These are phyloP conservation scores for Falcaria lacertinaria DNA, from an alignment of 2,888 invertebrate species.

Conservation along the genomic window DNA sequence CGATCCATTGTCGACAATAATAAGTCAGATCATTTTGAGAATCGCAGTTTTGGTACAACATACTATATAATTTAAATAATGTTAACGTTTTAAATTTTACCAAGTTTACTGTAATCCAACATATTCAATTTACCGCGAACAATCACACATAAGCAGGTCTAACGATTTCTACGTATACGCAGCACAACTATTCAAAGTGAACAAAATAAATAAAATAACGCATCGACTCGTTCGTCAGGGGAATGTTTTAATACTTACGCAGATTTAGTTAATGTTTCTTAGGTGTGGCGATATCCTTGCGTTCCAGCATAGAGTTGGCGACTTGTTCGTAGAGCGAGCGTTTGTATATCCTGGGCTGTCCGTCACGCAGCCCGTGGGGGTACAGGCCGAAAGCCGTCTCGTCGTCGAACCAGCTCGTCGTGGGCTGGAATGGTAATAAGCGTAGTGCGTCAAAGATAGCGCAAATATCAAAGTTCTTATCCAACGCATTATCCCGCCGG, in stretches of 20 bases:
- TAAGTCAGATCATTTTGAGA: neutral
- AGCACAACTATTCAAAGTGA: too few relatives aligned
- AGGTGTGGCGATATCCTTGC: slow-evolving; percentile 26
- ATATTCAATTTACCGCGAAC: too few relatives aligned
- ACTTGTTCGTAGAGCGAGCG: slow-evolving; percentile 62
- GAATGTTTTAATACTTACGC: slow-evolving; percentile 4
- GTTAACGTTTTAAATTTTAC: too few relatives aligned
- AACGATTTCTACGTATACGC: too few relatives aligned
- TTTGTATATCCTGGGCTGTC: slow-evolving; percentile 68
- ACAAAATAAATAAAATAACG: too few relatives aligned
- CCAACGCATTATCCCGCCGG: too few relatives aligned
- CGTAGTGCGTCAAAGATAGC: too few relatives aligned
- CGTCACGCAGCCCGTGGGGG: slow-evolving; percentile 43
- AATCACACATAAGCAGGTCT: too few relatives aligned
- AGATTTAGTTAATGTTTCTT: slow-evolving; percentile 18
- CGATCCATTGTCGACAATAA: neutral
- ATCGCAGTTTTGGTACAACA: neutral
- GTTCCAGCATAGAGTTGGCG: slow-evolving; percentile 46
- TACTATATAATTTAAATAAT: too few relatives aligned
- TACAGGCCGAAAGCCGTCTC: slow-evolving; percentile 45
- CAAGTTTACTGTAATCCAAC: too few relatives aligned
- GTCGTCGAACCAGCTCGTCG: slow-evolving; percentile 64
- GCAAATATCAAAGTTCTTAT: too few relatives aligned
- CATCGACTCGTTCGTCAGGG: neutral
- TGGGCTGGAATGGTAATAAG: slow-evolving; percentile 54